phyloP scores from a whole-genome alignment of 2,888 invertebrate species.

The Pristionchus fissidentatus region DNA sequence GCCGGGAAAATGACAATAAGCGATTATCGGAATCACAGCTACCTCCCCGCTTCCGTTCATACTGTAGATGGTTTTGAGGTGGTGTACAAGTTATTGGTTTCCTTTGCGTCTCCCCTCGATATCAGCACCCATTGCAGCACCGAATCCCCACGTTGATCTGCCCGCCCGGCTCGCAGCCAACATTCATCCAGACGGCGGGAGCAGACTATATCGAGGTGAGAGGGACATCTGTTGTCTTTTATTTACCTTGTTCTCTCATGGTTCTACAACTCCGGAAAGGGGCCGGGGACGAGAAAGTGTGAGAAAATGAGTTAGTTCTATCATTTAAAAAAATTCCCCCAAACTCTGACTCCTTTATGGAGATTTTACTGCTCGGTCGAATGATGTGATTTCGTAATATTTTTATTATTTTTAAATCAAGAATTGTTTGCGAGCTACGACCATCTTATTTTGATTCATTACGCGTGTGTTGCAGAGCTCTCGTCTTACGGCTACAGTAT shows the following conservation, averaged over 20 bases:
- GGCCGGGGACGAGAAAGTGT: neutral
- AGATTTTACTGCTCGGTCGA: too few relatives aligned
- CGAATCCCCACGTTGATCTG: slow-evolving; percentile 19
- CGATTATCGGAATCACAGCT: too few relatives aligned
- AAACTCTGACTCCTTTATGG: too few relatives aligned
- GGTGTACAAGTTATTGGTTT: too few relatives aligned
- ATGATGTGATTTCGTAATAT: neutral
- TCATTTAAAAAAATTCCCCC: neutral
- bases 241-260: neutral
- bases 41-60: too few relatives aligned
- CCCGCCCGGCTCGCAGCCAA: neutral
- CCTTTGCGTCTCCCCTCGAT: too few relatives aligned
- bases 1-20: too few relatives aligned
- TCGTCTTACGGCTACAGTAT: slow-evolving; percentile 23
- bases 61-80: too few relatives aligned
- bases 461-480: neutral
- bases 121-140: neutral
- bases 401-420: neutral
- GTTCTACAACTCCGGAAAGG: neutral
- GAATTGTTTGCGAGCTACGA: too few relatives aligned
- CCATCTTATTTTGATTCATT: neutral
- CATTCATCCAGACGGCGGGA: neutral
- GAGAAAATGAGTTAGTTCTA: neutral
- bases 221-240: neutral
- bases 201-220: slow-evolving; percentile 39